phyloP scores from a whole-genome alignment of 2,888 invertebrate genomes.

The Ecliptopera silaceata region DNA sequence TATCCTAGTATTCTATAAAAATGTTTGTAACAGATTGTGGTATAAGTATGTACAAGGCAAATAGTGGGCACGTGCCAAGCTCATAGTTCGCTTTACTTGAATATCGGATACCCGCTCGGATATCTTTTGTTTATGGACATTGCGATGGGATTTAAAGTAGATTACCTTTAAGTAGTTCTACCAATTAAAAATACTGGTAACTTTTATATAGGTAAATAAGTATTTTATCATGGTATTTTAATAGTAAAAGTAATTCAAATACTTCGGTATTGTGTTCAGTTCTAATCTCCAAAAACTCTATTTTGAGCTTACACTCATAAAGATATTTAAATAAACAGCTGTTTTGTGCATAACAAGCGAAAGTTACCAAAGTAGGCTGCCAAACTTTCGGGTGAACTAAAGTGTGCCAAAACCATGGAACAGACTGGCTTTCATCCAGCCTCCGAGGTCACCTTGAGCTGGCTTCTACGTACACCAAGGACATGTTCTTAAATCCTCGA shows the following conservation, averaged over 20 bases:
- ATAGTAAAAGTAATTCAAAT: no score
- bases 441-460: conserved; percentile 40
- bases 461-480: conserved; percentile 38
- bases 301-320: neutral
- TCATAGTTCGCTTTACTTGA: neutral
- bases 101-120: neutral
- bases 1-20: conserved; percentile 19
- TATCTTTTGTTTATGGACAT: no score
- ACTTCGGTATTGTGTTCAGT: no score
- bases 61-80: neutral
- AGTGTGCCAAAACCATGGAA: conserved; percentile 50
- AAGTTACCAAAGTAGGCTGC: conserved; percentile 27
- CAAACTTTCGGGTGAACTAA: conserved; percentile 32
- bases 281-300: no score
- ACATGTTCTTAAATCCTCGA: conserved; percentile 32
- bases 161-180: no score
- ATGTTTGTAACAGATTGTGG: conserved; percentile 6
- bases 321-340: conserved; percentile 20
- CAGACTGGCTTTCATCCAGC: conserved; percentile 50
- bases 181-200: no score
- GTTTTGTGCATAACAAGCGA: conserved; percentile 19
- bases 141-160: no score
- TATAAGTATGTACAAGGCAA: neutral
- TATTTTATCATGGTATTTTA: no score
- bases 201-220: no score